Conservation (phyloP, 2,888 invertebrate genomes). For the Glaucopsyche alexis region DNA sequence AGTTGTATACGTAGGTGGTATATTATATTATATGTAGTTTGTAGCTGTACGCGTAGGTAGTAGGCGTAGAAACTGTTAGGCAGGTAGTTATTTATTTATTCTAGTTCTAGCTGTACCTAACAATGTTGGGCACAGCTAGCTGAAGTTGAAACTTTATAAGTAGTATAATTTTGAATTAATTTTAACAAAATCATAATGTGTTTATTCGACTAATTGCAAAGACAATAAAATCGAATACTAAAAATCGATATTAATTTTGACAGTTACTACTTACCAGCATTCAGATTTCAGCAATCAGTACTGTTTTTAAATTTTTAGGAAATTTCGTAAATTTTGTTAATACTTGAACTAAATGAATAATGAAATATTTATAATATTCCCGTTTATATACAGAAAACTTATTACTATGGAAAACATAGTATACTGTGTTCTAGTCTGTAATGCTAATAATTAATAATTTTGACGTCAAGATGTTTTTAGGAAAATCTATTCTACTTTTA, state of each 20-base stretch:
- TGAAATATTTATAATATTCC: background rate
- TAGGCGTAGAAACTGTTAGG: no score
- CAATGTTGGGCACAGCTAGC: no score
- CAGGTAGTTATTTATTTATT: no score
- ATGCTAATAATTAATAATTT: constrained; percentile 39
- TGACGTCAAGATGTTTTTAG: constrained; percentile 58
- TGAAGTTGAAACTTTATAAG: no score
- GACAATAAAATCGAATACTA: no score
- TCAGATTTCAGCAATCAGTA: background rate
- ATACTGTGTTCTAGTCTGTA: constrained; percentile 7
- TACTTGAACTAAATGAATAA: background rate
- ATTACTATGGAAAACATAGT: background rate
- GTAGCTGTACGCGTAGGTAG: no score
- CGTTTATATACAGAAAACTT: background rate
- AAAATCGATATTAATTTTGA: background rate
- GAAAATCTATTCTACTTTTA: constrained; percentile 51
- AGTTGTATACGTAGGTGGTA: no score
- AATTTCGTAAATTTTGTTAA: background rate
- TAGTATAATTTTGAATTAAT: no score
- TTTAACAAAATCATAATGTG: no score
- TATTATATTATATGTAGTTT: no score
- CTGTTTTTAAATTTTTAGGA: background rate
- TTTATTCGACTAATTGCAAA: no score
- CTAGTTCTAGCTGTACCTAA: no score
- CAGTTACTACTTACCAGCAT: background rate